Percentiles rank a stretch among this genome's conserved stretches.
Evolutionary conservation across 1,140 invertebrate genomes (phyloP).

Genomic region (Drosophila tristis): DNA sequence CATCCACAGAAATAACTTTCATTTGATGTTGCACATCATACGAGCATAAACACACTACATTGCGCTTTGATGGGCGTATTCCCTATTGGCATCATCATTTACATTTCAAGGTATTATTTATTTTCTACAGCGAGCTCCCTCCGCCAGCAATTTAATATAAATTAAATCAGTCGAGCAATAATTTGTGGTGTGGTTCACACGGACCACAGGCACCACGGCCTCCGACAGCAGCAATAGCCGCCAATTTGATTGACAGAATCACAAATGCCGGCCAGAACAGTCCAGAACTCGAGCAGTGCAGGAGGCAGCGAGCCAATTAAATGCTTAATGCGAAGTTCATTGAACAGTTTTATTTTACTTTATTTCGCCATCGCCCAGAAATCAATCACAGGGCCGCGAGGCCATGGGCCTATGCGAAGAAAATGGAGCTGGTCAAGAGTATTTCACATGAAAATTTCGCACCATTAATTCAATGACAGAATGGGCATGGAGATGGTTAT

Average conservation of each 20-base stretch:
- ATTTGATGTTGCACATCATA: no score
- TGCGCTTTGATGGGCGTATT: no score
- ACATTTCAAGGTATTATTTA: constrained; percentile 13
- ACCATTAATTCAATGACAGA: constrained; percentile 77
- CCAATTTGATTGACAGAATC: constrained; percentile 74
- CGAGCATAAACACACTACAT: no score
- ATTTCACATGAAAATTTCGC: constrained; percentile 77
- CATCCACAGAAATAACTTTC: no score
- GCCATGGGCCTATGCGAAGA: constrained; percentile 9
- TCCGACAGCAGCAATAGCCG: constrained; percentile 25
- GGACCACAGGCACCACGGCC: constrained; percentile 23
- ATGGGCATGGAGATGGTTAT: constrained; percentile 20
- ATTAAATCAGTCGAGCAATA: constrained; percentile 64
- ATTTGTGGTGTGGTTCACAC: constrained; percentile 42
- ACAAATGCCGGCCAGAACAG: constrained; percentile 37
- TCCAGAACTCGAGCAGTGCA: not conserved
- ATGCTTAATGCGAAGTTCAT: constrained; percentile 75
- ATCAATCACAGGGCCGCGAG: constrained; percentile 56
- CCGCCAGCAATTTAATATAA: constrained; percentile 32
- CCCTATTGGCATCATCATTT: constrained; percentile 9
- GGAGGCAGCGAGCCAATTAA: constrained; percentile 52
- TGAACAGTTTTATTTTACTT: constrained; percentile 67
- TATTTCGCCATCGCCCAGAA: constrained; percentile 40
- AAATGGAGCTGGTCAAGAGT: constrained; percentile 27
- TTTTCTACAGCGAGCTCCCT: constrained; percentile 9